A percentile compares a stretch with the other conserved stretches of the same genome.
phyloP scores from a whole-genome alignment of 2,888 invertebrate genomes.

The Polyommatus iphigenia region DNA sequence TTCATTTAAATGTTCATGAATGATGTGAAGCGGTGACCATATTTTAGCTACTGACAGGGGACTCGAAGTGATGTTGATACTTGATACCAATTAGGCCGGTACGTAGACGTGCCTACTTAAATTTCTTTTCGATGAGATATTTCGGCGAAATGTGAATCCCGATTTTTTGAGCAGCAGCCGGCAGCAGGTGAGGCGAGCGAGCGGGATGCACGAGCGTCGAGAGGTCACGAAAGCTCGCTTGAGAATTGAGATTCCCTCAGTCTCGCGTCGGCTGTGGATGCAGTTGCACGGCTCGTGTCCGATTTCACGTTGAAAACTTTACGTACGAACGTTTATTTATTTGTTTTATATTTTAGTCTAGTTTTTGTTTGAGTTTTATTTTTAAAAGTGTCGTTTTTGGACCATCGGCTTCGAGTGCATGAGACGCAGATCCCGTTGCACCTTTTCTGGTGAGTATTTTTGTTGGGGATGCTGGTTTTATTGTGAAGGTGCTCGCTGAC shows the following conservation, averaged over 20 bases:
- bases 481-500: conserved; percentile 16
- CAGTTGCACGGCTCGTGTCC: conserved; percentile 57
- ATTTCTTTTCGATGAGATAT: conserved; percentile 56
- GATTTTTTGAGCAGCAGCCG: conserved; percentile 71
- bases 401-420: conserved; percentile 65
- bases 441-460: conserved; percentile 71
- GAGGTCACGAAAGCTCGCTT: conserved; percentile 61
- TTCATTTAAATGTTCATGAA: not conserved
- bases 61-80: not conserved
- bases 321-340: conserved; percentile 50
- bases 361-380: conserved; percentile 33
- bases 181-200: conserved; percentile 70
- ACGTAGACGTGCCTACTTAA: conserved; percentile 15
- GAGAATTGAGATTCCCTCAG: conserved; percentile 50
- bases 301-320: conserved; percentile 66
- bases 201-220: conserved; percentile 52
- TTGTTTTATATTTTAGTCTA: conserved; percentile 10
- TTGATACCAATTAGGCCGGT: not conserved
- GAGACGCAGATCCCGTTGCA: conserved; percentile 70
- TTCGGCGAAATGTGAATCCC: conserved; percentile 73
- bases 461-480: conserved; percentile 38
- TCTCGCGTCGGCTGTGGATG: conserved; percentile 66
- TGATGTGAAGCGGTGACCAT: not conserved
- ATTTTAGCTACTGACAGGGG: not conserved
- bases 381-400: conserved; percentile 60